phyloP scores from a whole-genome alignment of 2,797 vertebrate genomes.

The Manis javanica region DNA sequence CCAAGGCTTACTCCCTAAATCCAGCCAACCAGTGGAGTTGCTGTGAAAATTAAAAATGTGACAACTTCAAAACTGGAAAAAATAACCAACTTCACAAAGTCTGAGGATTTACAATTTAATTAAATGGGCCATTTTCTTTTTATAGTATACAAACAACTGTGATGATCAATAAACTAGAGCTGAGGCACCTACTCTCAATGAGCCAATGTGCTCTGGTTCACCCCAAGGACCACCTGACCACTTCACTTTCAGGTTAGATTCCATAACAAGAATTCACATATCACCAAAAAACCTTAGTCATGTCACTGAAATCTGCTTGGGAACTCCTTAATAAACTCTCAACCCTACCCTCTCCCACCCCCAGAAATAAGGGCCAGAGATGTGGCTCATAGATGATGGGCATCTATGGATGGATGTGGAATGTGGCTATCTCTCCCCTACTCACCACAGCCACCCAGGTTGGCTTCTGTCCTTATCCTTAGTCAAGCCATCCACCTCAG shows the following conservation, averaged over 20 bases:
- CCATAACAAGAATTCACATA: neutral
- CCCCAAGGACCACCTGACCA: neutral
- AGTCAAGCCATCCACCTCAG: neutral
- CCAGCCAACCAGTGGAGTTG: neutral
- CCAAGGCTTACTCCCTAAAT: neutral
- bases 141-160: no score
- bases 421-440: neutral
- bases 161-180: neutral
- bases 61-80: neutral
- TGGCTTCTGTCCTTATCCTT: neutral
- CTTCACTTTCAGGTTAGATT: neutral
- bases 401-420: no score
- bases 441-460: neutral
- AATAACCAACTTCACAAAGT: neutral
- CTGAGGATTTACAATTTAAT: neutral
- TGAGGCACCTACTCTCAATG: neutral
- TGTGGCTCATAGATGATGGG: neutral
- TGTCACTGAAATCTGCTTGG: neutral
- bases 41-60: neutral
- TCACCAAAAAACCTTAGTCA: neutral
- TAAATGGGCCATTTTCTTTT: no score
- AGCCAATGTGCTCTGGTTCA: neutral
- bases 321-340: neutral
- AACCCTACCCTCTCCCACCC: neutral
- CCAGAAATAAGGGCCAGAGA: neutral